These are phyloP conservation scores for Sminthurinus signatus DNA, from an alignment of 1,140 invertebrate species.

Conservation along the genomic window DNA sequence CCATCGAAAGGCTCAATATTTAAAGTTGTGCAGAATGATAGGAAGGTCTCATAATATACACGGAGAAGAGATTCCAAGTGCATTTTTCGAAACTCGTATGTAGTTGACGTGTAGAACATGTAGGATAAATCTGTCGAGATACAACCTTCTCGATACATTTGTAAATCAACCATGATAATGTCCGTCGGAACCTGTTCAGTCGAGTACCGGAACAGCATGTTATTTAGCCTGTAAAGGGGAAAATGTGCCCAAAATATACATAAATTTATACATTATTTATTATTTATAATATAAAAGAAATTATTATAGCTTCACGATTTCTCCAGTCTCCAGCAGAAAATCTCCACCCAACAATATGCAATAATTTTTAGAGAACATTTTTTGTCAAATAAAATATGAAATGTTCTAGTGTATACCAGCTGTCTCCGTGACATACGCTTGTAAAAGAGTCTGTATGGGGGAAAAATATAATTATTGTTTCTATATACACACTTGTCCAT, in stretches of 20 bases:
- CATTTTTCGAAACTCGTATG: slow-evolving; percentile 14
- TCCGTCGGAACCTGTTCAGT: slow-evolving; percentile 31
- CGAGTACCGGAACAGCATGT: slow-evolving; percentile 57
- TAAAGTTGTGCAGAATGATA: slow-evolving; percentile 9
- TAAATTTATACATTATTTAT: too few relatives aligned
- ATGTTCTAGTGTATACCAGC: too few relatives aligned
- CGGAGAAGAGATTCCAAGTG: slow-evolving; percentile 43
- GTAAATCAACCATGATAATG: slow-evolving; percentile 25
- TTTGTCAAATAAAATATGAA: too few relatives aligned
- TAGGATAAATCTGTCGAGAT: slow-evolving; percentile 18
- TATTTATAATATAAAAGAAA: too few relatives aligned
- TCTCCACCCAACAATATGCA: too few relatives aligned
- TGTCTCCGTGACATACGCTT: slow-evolving; percentile 54
- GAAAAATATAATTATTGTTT: background rate
- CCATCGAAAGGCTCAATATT: slow-evolving; percentile 13
- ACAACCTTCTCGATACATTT: slow-evolving; percentile 7
- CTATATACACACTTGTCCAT: background rate
- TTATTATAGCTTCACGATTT: too few relatives aligned
- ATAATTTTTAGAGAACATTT: too few relatives aligned
- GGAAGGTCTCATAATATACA: slow-evolving; percentile 44
- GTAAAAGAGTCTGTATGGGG: slow-evolving; percentile 17
- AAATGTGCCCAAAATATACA: too few relatives aligned
- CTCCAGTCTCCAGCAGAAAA: too few relatives aligned
- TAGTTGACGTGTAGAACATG: slow-evolving; percentile 22
- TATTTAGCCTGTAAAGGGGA: slow-evolving; percentile 48